Conservation (phyloP, 2,888 invertebrate species). For the Drosophila quinaria region DNA sequence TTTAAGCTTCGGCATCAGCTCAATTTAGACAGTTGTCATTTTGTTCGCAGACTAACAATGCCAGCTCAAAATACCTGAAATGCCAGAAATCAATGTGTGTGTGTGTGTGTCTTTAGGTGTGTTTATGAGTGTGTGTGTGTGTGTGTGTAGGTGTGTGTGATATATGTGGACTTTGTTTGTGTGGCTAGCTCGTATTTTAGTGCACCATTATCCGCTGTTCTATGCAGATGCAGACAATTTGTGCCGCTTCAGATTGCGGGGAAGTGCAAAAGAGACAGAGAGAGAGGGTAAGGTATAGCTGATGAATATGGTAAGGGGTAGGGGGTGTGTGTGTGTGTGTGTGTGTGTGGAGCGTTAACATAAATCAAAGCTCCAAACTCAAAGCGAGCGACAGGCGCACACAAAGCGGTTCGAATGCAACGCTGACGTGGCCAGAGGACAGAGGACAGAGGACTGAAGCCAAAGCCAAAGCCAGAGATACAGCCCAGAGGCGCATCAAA, state of each 20-base stretch:
- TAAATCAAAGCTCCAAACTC: constrained; percentile 75
- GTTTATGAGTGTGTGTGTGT: constrained; percentile 5
- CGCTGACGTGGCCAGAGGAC: constrained; percentile 30
- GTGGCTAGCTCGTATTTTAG: constrained; percentile 68
- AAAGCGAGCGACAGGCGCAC: constrained; percentile 74
- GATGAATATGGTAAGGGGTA: not conserved
- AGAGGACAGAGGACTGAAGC: constrained; percentile 5
- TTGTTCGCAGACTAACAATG: constrained; percentile 38
- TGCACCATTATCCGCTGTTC: constrained; percentile 71
- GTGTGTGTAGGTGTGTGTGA: constrained; percentile 25
- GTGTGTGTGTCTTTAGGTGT: constrained; percentile 4
- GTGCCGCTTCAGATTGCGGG: constrained; percentile 36
- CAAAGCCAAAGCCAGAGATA: constrained; percentile 5
- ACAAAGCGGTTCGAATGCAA: constrained; percentile 46
- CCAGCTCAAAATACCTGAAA: constrained; percentile 47
- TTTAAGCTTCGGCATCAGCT: constrained; percentile 21
- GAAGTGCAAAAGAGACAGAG: not conserved
- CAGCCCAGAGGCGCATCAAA: constrained; percentile 3
- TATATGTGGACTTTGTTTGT: constrained; percentile 54
- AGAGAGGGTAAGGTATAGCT: not conserved
- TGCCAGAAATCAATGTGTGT: constrained; percentile 24
- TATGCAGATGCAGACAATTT: constrained; percentile 73
- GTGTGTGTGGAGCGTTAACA: constrained; percentile 60
- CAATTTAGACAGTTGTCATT: constrained; percentile 11
- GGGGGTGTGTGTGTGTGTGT: not conserved